These are phyloP conservation scores for Seriola quinqueradiata DNA, from an alignment of 2,113 vertebrate species.

Conservation along the genomic window DNA sequence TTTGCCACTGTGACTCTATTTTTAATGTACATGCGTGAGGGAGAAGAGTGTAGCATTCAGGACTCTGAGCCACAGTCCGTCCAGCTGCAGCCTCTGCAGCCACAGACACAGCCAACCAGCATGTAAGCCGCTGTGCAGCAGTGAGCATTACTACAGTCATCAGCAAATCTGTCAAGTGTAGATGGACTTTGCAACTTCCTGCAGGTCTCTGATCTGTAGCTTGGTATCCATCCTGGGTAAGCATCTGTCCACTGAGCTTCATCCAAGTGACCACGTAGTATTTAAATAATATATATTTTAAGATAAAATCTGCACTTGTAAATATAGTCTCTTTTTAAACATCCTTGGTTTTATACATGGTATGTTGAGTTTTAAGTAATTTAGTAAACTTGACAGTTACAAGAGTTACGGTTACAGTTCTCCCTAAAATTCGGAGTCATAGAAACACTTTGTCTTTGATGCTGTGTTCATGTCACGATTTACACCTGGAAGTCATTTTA, in stretches of 20 bases:
- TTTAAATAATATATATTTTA: conserved; percentile 76
- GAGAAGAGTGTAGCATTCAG: conserved; percentile 80
- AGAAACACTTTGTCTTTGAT: conserved; percentile 4
- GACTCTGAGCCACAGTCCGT: conserved; percentile 84
- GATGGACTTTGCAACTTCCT: background rate
- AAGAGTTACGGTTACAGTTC: conserved; percentile 25
- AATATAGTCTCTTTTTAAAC: conserved; percentile 66
- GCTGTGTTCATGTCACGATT: conserved; percentile 23
- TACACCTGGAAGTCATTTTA: background rate
- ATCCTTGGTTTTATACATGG: conserved; percentile 58
- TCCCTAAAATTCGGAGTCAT: conserved; percentile 4
- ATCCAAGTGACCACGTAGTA: conserved; percentile 56
- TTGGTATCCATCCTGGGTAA: conserved; percentile 6
- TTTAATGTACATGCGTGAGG: conserved; percentile 90
- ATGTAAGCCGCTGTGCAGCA: conserved; percentile 76
- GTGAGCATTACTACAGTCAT: background rate
- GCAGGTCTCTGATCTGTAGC: conserved; percentile 43
- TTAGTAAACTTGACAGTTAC: conserved; percentile 42
- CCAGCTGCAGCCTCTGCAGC: conserved; percentile 82
- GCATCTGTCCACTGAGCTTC: conserved; percentile 34
- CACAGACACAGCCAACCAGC: conserved; percentile 90
- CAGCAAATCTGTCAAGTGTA: background rate
- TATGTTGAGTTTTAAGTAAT: conserved; percentile 45
- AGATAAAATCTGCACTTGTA: conserved; percentile 71
- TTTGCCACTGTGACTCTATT: conserved; percentile 96